Evolutionary conservation across 2,113 vertebrate genomes (phyloP), one percentile per base, ranked within the genome.

Genomic region (Butorides virescens): DNA sequence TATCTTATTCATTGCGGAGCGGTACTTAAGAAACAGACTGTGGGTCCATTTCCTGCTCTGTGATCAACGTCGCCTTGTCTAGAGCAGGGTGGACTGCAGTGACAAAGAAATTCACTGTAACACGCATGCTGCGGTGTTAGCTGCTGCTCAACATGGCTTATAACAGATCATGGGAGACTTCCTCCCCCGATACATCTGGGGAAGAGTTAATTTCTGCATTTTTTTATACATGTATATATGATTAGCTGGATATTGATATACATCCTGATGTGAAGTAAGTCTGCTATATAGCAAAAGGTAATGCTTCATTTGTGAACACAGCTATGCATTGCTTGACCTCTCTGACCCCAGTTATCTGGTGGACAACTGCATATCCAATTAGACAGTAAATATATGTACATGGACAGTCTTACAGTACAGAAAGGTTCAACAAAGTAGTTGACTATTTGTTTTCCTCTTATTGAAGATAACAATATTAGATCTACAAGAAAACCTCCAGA

Each of bases 171-270:
- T 5, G 14, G 42, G 27, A 70, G 13, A 63, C 10, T 32, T 65
- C 1, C 0, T 68, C 5, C 5, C 2, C 20, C 18, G 0, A 1
- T 12, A 34, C 39, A 36, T 37, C 27, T 49, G 22, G 8, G 3
- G 7, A 76, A 61, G 21, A 55, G 13, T 61, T 61, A 21, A 59
- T 55, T 50, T 61, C 42, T 72, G 7, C 20, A 37, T 34, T 44
- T 90, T 87, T 90, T 52, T 11, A 49, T 39, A 29, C 5, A 13
- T 7, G 2, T 46, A 7, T 50, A 36, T 76, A 32, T 29, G 4
- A 79, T n/a, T 44, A 42, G 14, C 44, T 93, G 15, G 32, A 62
- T 74, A 53, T n/a, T 81, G 37, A 68, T 59, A 58, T 12, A 20
- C 5, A 53, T 50, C 9, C 32, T 58, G 13, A 26, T 26, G 30